Conservation (phyloP, 1,140 invertebrate genomes). For the Ganaspis sp. region DNA sequence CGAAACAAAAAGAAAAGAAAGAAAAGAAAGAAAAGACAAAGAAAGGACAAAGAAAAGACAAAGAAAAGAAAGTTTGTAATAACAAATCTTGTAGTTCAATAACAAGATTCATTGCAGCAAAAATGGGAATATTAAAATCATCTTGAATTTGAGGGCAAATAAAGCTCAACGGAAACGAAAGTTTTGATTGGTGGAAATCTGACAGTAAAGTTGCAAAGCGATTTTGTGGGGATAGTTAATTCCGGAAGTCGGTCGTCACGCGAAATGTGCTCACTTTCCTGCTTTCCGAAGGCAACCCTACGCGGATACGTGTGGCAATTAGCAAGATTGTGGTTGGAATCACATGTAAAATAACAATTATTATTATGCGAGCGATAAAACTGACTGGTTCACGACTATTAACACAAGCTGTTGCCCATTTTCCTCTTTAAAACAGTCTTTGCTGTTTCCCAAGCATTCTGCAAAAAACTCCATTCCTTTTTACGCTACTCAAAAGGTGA, state of each 20-base stretch:
- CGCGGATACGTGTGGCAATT: slow-evolving; percentile 8
- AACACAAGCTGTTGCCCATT: slow-evolving; percentile 54
- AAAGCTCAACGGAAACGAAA: slow-evolving; percentile 45
- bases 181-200: slow-evolving; percentile 63
- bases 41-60: too few relatives aligned
- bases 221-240: slow-evolving; percentile 50
- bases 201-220: slow-evolving; percentile 5
- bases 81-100: too few relatives aligned
- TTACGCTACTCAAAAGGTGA: neutral
- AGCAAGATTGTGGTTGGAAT: slow-evolving; percentile 51
- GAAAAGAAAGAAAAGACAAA: too few relatives aligned
- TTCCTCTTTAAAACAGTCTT: neutral
- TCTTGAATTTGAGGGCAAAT: slow-evolving; percentile 49
- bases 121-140: too few relatives aligned
- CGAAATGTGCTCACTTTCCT: slow-evolving; percentile 45
- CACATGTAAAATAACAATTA: slow-evolving; percentile 55
- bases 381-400: slow-evolving; percentile 52
- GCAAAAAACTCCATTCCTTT: neutral
- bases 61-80: too few relatives aligned
- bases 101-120: too few relatives aligned
- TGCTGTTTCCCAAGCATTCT: neutral
- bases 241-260: slow-evolving; percentile 53
- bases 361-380: slow-evolving; percentile 51
- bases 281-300: slow-evolving; percentile 34
- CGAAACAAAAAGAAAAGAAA: too few relatives aligned